Evolutionary conservation across 2,797 vertebrate genomes (phyloP).

Genomic region (Ctenochaetus hawaiiensis): DNA sequence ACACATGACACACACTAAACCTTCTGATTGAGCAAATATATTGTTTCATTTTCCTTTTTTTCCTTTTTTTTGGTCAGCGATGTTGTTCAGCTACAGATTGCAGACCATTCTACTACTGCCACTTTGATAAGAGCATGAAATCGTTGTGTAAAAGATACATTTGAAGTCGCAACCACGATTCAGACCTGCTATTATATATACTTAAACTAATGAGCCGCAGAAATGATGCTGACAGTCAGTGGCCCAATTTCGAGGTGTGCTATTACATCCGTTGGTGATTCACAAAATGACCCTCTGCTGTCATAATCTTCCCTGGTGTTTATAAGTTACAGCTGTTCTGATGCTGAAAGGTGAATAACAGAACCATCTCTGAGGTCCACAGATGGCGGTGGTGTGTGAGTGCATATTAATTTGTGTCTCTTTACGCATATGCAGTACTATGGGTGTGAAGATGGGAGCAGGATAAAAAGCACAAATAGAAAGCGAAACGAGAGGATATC

Average conservation of each 20-base stretch:
- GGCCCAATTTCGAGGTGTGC: conserved; percentile 5
- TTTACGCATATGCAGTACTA: conserved; percentile 31
- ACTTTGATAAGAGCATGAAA: conserved; percentile 2
- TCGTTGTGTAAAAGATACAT: neutral
- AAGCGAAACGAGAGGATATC: neutral
- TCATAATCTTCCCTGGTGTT: conserved; percentile 49
- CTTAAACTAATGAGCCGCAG: conserved; percentile 19
- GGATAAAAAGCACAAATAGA: neutral
- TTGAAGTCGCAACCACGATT: neutral
- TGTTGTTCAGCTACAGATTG: neutral
- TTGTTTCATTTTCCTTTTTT: neutral
- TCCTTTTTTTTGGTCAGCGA: neutral
- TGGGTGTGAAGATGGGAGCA: neutral
- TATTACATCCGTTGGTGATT: conserved; percentile 49
- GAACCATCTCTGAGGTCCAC: conserved; percentile 43
- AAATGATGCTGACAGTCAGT: neutral
- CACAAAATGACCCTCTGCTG: conserved; percentile 41
- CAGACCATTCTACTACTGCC: neutral
- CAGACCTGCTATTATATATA: neutral
- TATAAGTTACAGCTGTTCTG: conserved; percentile 54
- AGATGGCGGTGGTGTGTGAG: conserved; percentile 53
- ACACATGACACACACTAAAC: no score
- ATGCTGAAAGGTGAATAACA: conserved; percentile 48
- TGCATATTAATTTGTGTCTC: conserved; percentile 39
- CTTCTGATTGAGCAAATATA: neutral